Base-by-base conservation (phyloP, 2,113 vertebrate genomes). In the Silurus glanis region DNA sequence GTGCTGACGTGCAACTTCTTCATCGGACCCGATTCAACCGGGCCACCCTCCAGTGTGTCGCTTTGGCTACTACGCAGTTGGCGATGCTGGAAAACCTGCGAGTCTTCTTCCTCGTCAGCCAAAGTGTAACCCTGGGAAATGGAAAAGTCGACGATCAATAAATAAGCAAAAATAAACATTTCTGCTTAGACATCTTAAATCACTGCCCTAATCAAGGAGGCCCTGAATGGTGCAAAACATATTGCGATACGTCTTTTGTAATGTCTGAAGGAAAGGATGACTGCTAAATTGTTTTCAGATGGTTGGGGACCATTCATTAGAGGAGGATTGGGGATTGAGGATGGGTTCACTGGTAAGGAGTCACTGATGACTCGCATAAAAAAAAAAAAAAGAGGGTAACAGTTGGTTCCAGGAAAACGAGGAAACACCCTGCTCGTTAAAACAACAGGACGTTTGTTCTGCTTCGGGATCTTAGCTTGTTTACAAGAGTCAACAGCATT, bases 1-100 rank as follows among this genome's bases (percentile, higher is more conserved):
- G 98, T 99, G 96, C 98, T 99, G 92, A 99, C 98, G 0, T 99
- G 97, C 8, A 99, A 91, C 86, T 99, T 99, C 94, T 99, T 99
- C 98, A 99, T 99, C 4, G 98, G 98, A 6, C 98, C 98, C 0
- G 97, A 95, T 88, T 99, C 98, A 69, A 97, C 96, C 0, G 97
- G 97, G 23, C 97, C 97, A 25, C 96, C 97, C 84, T 96, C 94
- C 88, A 97, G 88, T 0, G 96, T 87, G 62, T 99, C 98, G 4
- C 97, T 96, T 89, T 97, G 95, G 93, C 94, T 96, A 76, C 96
- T 94, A 67, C 97, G 97, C 85, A 95, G 80, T 90, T 97, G 95
- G 5, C 97, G 96, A 89, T 98, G 96, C 87, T 98, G 98, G 92
- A 98, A 98, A 90, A 98, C 97, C 89, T 99, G 91, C 82, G 97